These are phyloP conservation scores for Ophion obscuratus DNA, from an alignment of 2,888 invertebrate species.

Conservation along the genomic window DNA sequence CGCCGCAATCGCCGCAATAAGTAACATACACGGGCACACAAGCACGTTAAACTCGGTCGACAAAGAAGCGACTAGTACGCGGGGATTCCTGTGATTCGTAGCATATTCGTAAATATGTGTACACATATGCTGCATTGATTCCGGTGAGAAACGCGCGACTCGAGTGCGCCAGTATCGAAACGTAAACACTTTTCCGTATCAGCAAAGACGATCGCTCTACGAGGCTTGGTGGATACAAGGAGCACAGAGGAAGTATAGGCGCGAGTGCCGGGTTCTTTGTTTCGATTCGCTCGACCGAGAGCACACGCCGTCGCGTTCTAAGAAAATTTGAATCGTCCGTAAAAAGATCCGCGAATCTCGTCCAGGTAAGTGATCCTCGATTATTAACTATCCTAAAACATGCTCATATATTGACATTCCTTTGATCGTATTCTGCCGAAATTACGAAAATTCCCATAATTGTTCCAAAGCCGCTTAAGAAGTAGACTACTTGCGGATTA, in stretches of 20 bases:
- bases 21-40: no score
- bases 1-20: no score
- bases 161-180: conserved; percentile 17
- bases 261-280: not conserved
- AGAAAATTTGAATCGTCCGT: not conserved
- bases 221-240: not conserved
- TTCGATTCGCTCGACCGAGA: not conserved
- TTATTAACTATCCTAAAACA: not conserved
- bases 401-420: no score
- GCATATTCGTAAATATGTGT: not conserved
- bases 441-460: not conserved
- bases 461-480: not conserved
- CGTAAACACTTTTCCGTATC: conserved; percentile 34
- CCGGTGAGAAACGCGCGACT: not conserved
- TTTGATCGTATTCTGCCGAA: not conserved
- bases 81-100: not conserved
- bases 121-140: not conserved
- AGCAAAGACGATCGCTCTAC: not conserved
- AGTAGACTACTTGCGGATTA: not conserved
- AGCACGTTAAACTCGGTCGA: not conserved
- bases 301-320: not conserved
- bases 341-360: not conserved
- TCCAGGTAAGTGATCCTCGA: not conserved
- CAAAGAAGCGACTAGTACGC: not conserved
- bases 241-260: not conserved